phyloP scores from a whole-genome alignment of 2,797 vertebrate genomes.

The Pogonophryne albipinna region DNA sequence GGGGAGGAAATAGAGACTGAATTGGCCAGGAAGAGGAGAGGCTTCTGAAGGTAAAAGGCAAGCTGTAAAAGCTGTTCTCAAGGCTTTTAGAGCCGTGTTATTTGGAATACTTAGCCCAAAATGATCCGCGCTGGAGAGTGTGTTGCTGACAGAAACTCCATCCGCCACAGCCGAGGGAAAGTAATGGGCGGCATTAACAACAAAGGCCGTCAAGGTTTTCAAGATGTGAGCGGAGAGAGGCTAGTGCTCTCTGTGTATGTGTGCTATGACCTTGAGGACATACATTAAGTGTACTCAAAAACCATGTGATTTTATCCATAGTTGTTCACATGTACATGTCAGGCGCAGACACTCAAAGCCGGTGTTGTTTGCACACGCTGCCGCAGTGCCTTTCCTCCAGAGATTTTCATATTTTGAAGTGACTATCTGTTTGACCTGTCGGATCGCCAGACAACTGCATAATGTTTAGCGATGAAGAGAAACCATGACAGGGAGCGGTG shows the following conservation, averaged over 20 bases:
- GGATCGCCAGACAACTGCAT: constrained; percentile 59
- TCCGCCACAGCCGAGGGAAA: constrained; percentile 53
- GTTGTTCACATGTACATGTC: constrained; percentile 1
- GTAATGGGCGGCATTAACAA: constrained; percentile 72
- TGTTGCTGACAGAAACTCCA: constrained; percentile 60
- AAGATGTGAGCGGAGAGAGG: constrained; percentile 55
- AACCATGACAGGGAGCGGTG: constrained; percentile 63
- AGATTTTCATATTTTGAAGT: constrained; percentile 52
- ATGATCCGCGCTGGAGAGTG: constrained; percentile 54
- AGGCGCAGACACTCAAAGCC: constrained; percentile 32
- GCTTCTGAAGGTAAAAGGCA: constrained; percentile 70
- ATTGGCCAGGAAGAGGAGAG: constrained; percentile 67
- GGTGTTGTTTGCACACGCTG: constrained; percentile 28
- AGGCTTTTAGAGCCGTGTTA: constrained; percentile 76
- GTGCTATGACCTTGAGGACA: constrained; percentile 70
- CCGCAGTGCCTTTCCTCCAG: constrained; percentile 32
- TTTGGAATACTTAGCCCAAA: constrained; percentile 79
- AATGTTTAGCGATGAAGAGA: constrained; percentile 68
- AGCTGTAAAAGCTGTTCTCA: constrained; percentile 70
- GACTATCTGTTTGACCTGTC: constrained; percentile 65
- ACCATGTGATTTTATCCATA: constrained; percentile 54
- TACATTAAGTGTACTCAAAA: constrained; percentile 51
- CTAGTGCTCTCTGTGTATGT: constrained; percentile 33
- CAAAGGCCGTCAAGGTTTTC: constrained; percentile 70
- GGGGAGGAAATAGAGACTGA: constrained; percentile 72